A percentile compares a stretch with the other conserved stretches of the same genome.
phyloP scores from a whole-genome alignment of 2,113 vertebrate genomes.

The Amphiprion percula region DNA sequence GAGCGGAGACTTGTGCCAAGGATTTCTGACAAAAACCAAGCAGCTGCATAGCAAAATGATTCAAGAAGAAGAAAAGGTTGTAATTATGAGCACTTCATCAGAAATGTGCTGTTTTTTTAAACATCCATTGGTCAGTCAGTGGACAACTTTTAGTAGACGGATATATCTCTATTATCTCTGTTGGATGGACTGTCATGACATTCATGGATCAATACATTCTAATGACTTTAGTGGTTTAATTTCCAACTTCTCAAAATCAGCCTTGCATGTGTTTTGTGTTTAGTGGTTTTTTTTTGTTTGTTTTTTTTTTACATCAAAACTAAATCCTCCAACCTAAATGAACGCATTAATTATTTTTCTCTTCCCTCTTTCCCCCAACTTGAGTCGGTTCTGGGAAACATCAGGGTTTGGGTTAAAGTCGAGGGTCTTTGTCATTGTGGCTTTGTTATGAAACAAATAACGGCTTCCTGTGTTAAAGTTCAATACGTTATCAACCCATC shows the following conservation, averaged over 20 bases:
- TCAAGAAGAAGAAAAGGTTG: constrained; percentile 17
- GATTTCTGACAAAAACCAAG: constrained; percentile 50
- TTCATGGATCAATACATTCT: background rate
- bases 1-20: constrained; percentile 35
- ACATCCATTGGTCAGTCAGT: background rate
- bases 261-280: background rate
- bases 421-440: too few relatives aligned
- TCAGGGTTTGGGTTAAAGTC: too few relatives aligned
- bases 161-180: background rate
- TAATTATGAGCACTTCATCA: constrained; percentile 19
- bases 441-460: background rate
- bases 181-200: background rate
- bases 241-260: background rate
- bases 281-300: too few relatives aligned
- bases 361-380: background rate
- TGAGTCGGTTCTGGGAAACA: too few relatives aligned
- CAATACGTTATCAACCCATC: background rate
- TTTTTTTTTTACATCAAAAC: background rate
- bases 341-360: background rate
- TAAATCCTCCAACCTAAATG: background rate
- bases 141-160: background rate
- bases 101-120: background rate
- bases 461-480: too few relatives aligned
- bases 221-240: background rate
- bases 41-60: constrained; percentile 42